A percentile compares a stretch with the other conserved stretches of the same genome.
Evolutionary conservation across 2,888 invertebrate species (phyloP).

Genomic region (Eupithecia dodoneata): DNA sequence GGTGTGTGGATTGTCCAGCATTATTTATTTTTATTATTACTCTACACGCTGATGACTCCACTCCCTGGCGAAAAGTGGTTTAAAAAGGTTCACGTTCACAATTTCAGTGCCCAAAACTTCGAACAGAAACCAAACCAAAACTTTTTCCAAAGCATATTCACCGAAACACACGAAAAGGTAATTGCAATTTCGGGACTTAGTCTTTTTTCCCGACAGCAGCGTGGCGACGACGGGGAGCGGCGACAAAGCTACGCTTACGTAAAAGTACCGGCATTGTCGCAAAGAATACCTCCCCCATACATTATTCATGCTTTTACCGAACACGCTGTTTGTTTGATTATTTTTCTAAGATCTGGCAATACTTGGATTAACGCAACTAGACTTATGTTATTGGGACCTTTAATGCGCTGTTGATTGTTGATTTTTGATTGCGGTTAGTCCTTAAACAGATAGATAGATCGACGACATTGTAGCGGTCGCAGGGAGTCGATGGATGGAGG

Average conservation of each 20-base stretch:
- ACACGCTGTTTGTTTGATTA: slow-evolving; percentile 50
- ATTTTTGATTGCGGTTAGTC: neutral
- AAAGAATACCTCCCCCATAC: slow-evolving; percentile 65
- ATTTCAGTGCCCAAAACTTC: neutral
- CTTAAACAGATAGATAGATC: neutral
- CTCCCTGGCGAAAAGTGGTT: too few relatives aligned
- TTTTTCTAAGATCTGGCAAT: slow-evolving; percentile 13
- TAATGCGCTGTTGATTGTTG: neutral
- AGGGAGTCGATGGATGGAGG: too few relatives aligned
- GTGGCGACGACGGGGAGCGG: slow-evolving; percentile 38
- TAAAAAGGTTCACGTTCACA: neutral
- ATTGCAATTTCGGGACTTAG: slow-evolving; percentile 2
- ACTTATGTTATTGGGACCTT: neutral
- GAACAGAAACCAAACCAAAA: neutral
- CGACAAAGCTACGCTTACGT: slow-evolving; percentile 63
- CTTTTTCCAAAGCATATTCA: neutral
- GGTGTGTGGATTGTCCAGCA: too few relatives aligned
- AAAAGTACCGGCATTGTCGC: slow-evolving; percentile 68
- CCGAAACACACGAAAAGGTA: slow-evolving; percentile 2
- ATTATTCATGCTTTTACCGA: slow-evolving; percentile 71
- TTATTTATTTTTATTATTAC: too few relatives aligned
- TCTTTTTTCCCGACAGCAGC: slow-evolving; percentile 7
- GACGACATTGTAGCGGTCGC: neutral
- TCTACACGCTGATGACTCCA: neutral
- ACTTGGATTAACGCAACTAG: neutral